Conservation (phyloP, 1,140 invertebrate species). For the Drosophila sp. region DNA sequence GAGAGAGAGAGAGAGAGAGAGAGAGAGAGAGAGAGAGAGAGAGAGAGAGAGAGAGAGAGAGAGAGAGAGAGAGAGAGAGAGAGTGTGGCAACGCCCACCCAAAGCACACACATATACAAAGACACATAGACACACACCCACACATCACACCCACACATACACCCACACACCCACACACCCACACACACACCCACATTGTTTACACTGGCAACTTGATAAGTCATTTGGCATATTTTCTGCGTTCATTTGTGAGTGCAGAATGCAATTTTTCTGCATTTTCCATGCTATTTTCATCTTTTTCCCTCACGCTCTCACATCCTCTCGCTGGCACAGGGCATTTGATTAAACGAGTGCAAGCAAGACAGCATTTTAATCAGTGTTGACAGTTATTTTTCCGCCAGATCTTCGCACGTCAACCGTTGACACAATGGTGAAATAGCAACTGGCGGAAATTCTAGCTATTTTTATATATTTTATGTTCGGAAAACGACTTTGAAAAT, state of each 20-base stretch:
- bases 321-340: background rate
- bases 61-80: background rate
- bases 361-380: background rate
- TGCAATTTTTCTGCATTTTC: conserved; percentile 27
- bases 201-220: conserved; percentile 49
- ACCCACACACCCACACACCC: background rate
- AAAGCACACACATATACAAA: conserved; percentile 10
- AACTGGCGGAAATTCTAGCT: too few species aligned
- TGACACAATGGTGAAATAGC: too few species aligned
- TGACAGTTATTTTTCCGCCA: too few species aligned
- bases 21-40: too few species aligned
- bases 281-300: background rate
- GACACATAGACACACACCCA: conserved; percentile 8
- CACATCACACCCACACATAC: conserved; percentile 1
- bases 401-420: too few species aligned
- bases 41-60: background rate
- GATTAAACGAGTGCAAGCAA: background rate
- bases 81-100: conserved; percentile 16
- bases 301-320: background rate
- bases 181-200: conserved; percentile 14
- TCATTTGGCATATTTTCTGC: conserved; percentile 60
- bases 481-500: too few species aligned
- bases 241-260: conserved; percentile 35
- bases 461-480: too few species aligned
- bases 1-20: background rate